Evolutionary conservation across 2,888 invertebrate genomes (phyloP).

Genomic region (Tortricodes alternella): DNA sequence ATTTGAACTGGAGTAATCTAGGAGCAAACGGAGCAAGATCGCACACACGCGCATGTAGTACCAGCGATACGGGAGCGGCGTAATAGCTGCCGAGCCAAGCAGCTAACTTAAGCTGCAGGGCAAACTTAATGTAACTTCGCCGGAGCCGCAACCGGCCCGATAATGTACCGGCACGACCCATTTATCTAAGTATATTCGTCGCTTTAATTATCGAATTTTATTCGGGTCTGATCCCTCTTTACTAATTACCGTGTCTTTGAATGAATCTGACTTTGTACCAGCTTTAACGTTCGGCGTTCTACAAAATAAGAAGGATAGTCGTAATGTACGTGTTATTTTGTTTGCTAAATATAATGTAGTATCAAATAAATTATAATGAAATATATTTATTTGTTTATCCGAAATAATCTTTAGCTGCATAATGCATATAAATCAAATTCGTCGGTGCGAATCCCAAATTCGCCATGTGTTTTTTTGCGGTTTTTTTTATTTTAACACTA

Average conservation of each 20-base stretch:
- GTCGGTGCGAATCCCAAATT: too few species aligned
- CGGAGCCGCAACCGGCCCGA: slow-evolving; percentile 16
- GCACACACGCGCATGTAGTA: slow-evolving; percentile 31
- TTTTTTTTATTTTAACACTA: too few species aligned
- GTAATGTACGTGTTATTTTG: neutral
- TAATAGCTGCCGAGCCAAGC: slow-evolving; percentile 45
- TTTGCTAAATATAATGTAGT: neutral
- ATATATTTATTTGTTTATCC: too few species aligned
- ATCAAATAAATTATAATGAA: too few species aligned
- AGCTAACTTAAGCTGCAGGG: slow-evolving; percentile 57
- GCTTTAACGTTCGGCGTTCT: slow-evolving; percentile 1
- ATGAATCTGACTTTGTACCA: slow-evolving; percentile 8
- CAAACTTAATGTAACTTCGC: slow-evolving; percentile 62
- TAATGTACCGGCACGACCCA: slow-evolving; percentile 22
- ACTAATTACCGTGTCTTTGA: slow-evolving; percentile 14
- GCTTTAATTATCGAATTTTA: slow-evolving; percentile 25
- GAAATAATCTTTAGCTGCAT: too few species aligned
- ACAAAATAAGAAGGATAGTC: neutral
- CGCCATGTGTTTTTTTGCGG: too few species aligned
- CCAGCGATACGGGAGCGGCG: slow-evolving; percentile 37
- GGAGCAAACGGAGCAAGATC: slow-evolving; percentile 47
- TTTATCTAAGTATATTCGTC: slow-evolving; percentile 20
- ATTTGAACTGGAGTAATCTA: slow-evolving; percentile 54
- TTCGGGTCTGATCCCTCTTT: slow-evolving; percentile 17
- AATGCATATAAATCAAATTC: too few species aligned